Percentiles rank a stretch among this genome's conserved stretches.
These are phyloP conservation scores for Aurelia aurita DNA, from an alignment of 30 jellyfish, hydroid and myxozoan genomes.

Conservation along the genomic window DNA sequence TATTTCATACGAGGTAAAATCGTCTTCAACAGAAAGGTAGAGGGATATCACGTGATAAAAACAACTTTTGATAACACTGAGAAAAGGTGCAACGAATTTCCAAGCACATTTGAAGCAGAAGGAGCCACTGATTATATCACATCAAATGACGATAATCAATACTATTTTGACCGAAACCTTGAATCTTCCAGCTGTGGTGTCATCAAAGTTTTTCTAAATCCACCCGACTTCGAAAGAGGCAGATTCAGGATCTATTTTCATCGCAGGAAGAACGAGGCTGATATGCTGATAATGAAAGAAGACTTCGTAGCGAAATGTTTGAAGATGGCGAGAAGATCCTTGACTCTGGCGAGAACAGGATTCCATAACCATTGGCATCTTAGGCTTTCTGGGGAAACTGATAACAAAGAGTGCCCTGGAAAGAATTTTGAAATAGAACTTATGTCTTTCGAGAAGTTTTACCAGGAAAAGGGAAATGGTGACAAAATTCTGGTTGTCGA, in stretches of 20 bases:
- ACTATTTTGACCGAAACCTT: constrained; percentile 34
- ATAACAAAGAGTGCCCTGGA: constrained; percentile 33
- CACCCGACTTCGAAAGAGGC: constrained; percentile 46
- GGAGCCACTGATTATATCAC: constrained; percentile 12
- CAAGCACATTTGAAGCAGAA: constrained; percentile 13
- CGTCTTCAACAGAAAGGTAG: constrained; percentile 41
- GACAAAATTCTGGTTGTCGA: neutral
- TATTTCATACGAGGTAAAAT: constrained; percentile 25
- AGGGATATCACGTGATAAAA: constrained; percentile 19
- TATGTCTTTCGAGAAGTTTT: constrained; percentile 13
- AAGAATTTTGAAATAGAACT: constrained; percentile 25
- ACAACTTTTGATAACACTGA: constrained; percentile 6
- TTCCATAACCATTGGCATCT: constrained; percentile 11
- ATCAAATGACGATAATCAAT: neutral
- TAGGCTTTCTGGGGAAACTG: constrained; percentile 6
- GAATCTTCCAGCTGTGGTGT: neutral
- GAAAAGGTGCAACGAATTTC: constrained; percentile 3
- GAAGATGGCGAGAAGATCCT: constrained; percentile 23
- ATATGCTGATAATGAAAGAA: constrained; percentile 24
- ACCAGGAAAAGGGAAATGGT: neutral
- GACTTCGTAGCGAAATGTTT: constrained; percentile 32
- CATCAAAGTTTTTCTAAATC: constrained; percentile 18
- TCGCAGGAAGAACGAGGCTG: constrained; percentile 9
- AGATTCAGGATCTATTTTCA: constrained; percentile 5
- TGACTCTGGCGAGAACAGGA: constrained; percentile 4